phyloP scores from a whole-genome alignment of 2,888 invertebrate genomes.

The Conomelus anceps region DNA sequence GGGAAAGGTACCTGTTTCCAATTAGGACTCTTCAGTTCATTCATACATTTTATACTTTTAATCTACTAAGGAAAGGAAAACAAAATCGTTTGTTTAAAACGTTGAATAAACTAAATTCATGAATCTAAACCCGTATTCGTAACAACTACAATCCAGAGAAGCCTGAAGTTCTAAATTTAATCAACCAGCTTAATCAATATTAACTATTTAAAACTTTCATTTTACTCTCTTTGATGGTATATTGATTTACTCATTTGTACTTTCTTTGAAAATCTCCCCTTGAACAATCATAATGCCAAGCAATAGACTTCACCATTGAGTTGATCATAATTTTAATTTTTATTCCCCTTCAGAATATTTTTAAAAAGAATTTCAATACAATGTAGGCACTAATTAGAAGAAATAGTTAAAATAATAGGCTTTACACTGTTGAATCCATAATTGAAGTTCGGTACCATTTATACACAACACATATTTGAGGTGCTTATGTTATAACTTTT shows the following conservation, averaged over 20 bases:
- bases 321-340: too few relatives aligned
- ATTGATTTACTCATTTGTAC: too few relatives aligned
- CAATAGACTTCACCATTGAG: too few relatives aligned
- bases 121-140: neutral
- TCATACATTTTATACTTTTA: too few relatives aligned
- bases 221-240: too few relatives aligned
- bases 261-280: too few relatives aligned
- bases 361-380: neutral
- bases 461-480: neutral
- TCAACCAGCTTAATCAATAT: too few relatives aligned
- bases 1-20: neutral
- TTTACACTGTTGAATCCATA: neutral
- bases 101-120: neutral
- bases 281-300: too few relatives aligned
- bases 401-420: neutral
- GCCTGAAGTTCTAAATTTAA: too few relatives aligned
- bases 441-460: neutral
- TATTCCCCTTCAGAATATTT: neutral
- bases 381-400: neutral
- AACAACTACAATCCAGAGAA: too few relatives aligned
- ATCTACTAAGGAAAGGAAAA: too few relatives aligned
- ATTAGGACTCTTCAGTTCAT: neutral
- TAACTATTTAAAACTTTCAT: too few relatives aligned
- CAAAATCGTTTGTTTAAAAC: neutral
- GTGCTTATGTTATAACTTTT: neutral